Percentiles rank a stretch among this genome's conserved stretches.
phyloP scores from a whole-genome alignment of 1,140 invertebrate species.

The Proales similis region DNA sequence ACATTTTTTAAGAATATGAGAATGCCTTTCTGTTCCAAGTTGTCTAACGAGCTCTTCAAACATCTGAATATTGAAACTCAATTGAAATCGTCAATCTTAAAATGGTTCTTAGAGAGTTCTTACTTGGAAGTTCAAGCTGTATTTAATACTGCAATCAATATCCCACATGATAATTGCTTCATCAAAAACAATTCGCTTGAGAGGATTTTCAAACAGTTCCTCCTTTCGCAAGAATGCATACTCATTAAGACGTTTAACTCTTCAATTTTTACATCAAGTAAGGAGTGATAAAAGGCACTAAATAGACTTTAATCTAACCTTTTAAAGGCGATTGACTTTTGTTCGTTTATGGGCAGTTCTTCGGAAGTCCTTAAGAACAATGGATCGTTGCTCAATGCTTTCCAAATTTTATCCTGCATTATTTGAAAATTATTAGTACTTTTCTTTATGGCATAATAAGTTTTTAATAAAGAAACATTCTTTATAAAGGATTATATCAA shows the following conservation, averaged over 20 bases:
- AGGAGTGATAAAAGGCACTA: slow-evolving; percentile 53
- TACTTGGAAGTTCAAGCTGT: slow-evolving; percentile 43
- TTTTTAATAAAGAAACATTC: slow-evolving; percentile 57
- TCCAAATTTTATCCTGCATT: slow-evolving; percentile 70
- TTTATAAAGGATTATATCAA: slow-evolving; percentile 65
- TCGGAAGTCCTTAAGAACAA: slow-evolving; percentile 60
- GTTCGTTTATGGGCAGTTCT: slow-evolving; percentile 4
- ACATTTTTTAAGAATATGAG: slow-evolving; percentile 62
- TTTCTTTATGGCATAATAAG: neutral
- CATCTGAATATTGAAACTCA: slow-evolving; percentile 42
- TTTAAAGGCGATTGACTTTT: slow-evolving; percentile 12
- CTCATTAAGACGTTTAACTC: slow-evolving; percentile 59
- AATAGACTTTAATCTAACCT: no score
- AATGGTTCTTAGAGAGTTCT: neutral
- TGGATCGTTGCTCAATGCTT: slow-evolving; percentile 69
- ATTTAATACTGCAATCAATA: slow-evolving; percentile 62
- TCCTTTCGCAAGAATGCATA: slow-evolving; percentile 61
- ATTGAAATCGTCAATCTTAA: neutral
- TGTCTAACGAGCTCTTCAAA: slow-evolving; percentile 44
- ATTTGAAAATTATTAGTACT: slow-evolving; percentile 37
- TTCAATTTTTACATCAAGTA: slow-evolving; percentile 64
- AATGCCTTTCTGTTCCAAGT: slow-evolving; percentile 67
- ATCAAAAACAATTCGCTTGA: slow-evolving; percentile 47
- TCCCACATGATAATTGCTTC: slow-evolving; percentile 64
- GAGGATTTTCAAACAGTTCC: slow-evolving; percentile 55